phyloP scores from a whole-genome alignment of 2,797 vertebrate genomes.

The Falco biarmicus region DNA sequence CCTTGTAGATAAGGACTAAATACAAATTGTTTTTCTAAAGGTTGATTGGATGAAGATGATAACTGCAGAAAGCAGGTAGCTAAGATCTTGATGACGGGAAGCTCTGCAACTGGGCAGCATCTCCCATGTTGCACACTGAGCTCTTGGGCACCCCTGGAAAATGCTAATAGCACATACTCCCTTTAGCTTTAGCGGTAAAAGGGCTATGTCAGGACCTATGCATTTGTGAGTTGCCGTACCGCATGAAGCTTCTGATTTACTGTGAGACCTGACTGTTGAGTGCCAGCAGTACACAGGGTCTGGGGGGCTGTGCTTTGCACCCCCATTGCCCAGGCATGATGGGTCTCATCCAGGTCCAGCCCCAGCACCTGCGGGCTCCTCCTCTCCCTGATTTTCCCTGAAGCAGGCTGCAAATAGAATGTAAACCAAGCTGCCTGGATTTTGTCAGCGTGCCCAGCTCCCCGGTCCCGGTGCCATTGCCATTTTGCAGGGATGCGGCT shows the following conservation, averaged over 20 bases:
- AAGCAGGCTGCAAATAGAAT: background rate
- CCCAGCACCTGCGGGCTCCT: background rate
- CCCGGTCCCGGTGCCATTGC: fast-evolving
- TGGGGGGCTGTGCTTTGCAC: fast-evolving
- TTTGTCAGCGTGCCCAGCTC: background rate
- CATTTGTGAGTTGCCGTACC: fast-evolving
- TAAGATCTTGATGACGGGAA: background rate
- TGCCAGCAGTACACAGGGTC: fast-evolving
- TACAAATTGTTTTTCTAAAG: background rate
- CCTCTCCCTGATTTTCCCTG: background rate
- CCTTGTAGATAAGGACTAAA: background rate
- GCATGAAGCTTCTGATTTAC: background rate
- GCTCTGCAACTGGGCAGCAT: background rate
- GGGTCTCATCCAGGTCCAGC: no score
- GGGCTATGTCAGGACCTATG: background rate
- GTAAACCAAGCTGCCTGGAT: background rate
- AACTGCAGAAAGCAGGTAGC: background rate
- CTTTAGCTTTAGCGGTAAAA: background rate
- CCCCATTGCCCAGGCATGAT: fast-evolving
- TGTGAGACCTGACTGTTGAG: no score
- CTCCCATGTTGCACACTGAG: fast-evolving
- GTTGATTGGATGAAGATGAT: background rate
- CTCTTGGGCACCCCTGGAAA: background rate
- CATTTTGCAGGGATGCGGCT: background rate
- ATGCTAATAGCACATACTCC: fast-evolving